A percentile compares a stretch with the other conserved stretches of the same genome.
Conservation (phyloP, 2,113 vertebrate species). For the Ranitomeya variabilis region DNA sequence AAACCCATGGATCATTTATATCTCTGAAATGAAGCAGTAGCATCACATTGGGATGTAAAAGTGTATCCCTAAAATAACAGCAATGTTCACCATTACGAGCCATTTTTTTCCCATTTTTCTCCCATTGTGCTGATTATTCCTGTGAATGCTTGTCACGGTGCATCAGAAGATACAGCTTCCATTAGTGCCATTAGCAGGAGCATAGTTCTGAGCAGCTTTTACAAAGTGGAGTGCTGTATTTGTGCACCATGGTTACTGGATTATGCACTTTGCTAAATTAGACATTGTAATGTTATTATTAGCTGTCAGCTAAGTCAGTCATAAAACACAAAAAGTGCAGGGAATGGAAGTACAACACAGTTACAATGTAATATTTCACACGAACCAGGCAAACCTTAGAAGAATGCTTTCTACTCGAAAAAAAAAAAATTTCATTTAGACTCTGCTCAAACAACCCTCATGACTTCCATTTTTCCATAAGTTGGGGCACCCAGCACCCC, state of each 20-base stretch:
- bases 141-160: not conserved
- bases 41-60: not conserved
- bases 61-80: not conserved
- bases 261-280: constrained; percentile 24
- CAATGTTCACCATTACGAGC: not conserved
- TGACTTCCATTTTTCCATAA: not conserved
- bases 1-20: not conserved
- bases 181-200: not conserved
- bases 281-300: not conserved
- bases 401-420: not conserved
- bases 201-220: not conserved
- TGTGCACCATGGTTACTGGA: constrained; percentile 9
- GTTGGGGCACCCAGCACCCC: too few relatives aligned
- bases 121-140: not conserved
- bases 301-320: constrained; percentile 5
- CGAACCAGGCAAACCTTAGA: not conserved
- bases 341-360: not conserved
- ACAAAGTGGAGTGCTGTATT: constrained; percentile 1
- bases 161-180: not conserved
- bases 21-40: not conserved
- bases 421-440: not conserved
- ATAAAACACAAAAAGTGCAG: constrained; percentile 30
- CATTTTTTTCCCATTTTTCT: not conserved
- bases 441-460: not conserved
- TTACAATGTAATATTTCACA: not conserved